Percentiles rank a stretch among this genome's conserved stretches.
Conservation (phyloP, 2,888 invertebrate genomes). For the Drosophila multiciliata region DNA sequence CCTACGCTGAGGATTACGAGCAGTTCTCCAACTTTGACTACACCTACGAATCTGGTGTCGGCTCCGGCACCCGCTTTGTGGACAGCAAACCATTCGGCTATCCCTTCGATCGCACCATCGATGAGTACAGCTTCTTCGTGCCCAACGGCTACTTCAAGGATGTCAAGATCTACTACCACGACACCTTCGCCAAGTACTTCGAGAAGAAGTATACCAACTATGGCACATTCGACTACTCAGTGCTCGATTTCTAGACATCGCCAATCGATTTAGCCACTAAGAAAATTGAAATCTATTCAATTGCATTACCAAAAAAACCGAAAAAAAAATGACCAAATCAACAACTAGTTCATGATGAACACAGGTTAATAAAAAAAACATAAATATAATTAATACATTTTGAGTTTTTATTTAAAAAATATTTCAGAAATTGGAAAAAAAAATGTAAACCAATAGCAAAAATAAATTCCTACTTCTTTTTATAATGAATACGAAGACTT, state of each 20-base stretch:
- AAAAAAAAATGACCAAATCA: slow-evolving; percentile 26
- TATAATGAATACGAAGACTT: too few relatives aligned
- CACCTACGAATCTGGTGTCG: slow-evolving; percentile 86
- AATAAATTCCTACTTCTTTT: too few relatives aligned
- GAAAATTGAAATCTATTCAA: slow-evolving; percentile 29
- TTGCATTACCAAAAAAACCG: slow-evolving; percentile 40
- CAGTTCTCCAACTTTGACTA: slow-evolving; percentile 85
- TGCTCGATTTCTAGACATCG: slow-evolving; percentile 53
- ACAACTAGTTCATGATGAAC: slow-evolving; percentile 32
- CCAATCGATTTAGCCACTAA: slow-evolving; percentile 42
- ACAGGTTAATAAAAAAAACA: slow-evolving; percentile 30
- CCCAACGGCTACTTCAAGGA: slow-evolving; percentile 90
- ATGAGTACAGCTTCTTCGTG: slow-evolving; percentile 87
- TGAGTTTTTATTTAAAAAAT: slow-evolving; percentile 2
- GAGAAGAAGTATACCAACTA: slow-evolving; percentile 73
- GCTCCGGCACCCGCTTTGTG: slow-evolving; percentile 86
- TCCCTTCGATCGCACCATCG: slow-evolving; percentile 90
- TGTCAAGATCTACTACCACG: slow-evolving; percentile 88
- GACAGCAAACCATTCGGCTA: slow-evolving; percentile 89
- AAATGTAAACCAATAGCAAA: too few relatives aligned
- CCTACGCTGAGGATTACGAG: slow-evolving; percentile 86
- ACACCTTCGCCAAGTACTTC: slow-evolving; percentile 82
- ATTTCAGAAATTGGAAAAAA: neutral
- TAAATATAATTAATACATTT: slow-evolving; percentile 14
- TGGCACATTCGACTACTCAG: slow-evolving; percentile 76